Evolutionary conservation across 2,113 vertebrate genomes (phyloP), one percentile per base, ranked within the genome.

Genomic region (Pyrgilauda ruficollis): DNA sequence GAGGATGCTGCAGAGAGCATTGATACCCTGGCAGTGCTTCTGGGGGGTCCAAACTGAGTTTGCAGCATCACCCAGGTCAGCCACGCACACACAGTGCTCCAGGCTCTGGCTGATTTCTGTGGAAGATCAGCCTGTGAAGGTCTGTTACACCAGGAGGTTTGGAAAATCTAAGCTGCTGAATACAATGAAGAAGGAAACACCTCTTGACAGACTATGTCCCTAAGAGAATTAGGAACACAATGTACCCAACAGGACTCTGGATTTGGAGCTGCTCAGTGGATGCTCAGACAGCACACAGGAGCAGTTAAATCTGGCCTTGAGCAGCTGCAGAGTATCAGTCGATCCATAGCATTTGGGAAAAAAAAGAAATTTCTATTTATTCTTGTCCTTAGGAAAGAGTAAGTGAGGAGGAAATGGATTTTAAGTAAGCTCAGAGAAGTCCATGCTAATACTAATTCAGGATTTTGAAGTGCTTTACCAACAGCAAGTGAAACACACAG

Each of bases 101-200:
- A 37, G 70, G 24, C 43, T 46, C 30, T 2, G 13, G n/a, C 0
- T 35, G 75, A 39, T 3, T 4, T 3, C 39, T 17, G 44, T 0
- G 1, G 2, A 37, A 41, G 19, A 50, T 37, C 6, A 84, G 53
- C 41, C 55, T 33, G 21, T n/a, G 55, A 24, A 50, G 41, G 2
- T 26, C 67, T 47, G 27, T 21, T 20, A 35, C 0, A 5, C 7
- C 31, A 18, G 9, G 7, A 50, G 16, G 41, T 12, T 70, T 55
- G 56, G 15, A 27, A 86, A 62, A 31, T 69, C 30, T 31, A 26
- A 24, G 19, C n/a, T 84, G 61, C 46, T 53, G 15, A 26, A n/a
- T 13, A 37, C 53, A 76, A 61, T 3, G 30, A 86, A n/a, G 41
- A 49, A 52, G 24, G 21, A 50, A 90, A 27, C 14, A 47, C 3